These are phyloP conservation scores for Margaritifera margaritifera DNA, from an alignment of 2,888 invertebrate species.

Conservation along the genomic window DNA sequence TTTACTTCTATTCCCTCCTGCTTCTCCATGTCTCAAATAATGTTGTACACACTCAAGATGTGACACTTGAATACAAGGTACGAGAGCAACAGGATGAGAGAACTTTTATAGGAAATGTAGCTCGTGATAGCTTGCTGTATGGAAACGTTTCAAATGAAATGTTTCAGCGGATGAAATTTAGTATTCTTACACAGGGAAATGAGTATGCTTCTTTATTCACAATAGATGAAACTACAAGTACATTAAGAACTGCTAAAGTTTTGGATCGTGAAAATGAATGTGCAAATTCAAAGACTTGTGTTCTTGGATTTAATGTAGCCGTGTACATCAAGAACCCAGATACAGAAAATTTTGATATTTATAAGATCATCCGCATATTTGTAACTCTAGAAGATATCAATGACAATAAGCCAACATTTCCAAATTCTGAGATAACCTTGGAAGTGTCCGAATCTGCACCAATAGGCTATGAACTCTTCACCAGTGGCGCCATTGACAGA, in stretches of 20 bases:
- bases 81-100: conserved; percentile 71
- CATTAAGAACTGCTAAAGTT: conserved; percentile 47
- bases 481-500: conserved; percentile 52
- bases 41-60: conserved; percentile 32
- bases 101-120: conserved; percentile 77
- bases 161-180: conserved; percentile 51
- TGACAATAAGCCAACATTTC: conserved; percentile 57
- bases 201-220: conserved; percentile 49
- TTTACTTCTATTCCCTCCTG: no score
- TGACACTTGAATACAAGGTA: conserved; percentile 29
- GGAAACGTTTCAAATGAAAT: conserved; percentile 44
- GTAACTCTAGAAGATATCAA: conserved; percentile 53
- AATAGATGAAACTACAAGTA: conserved; percentile 56
- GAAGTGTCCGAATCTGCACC: conserved; percentile 52
- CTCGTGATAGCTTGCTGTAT: conserved; percentile 48
- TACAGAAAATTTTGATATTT: conserved; percentile 43
- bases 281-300: conserved; percentile 40
- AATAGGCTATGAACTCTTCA: conserved; percentile 43
- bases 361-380: conserved; percentile 53
- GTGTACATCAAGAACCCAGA: conserved; percentile 47
- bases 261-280: conserved; percentile 60
- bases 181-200: conserved; percentile 49
- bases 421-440: conserved; percentile 41
- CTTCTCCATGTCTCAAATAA: no score
- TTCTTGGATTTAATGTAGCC: conserved; percentile 54